phyloP scores from a whole-genome alignment of 2,113 vertebrate genomes.

The Cyanistes caeruleus region DNA sequence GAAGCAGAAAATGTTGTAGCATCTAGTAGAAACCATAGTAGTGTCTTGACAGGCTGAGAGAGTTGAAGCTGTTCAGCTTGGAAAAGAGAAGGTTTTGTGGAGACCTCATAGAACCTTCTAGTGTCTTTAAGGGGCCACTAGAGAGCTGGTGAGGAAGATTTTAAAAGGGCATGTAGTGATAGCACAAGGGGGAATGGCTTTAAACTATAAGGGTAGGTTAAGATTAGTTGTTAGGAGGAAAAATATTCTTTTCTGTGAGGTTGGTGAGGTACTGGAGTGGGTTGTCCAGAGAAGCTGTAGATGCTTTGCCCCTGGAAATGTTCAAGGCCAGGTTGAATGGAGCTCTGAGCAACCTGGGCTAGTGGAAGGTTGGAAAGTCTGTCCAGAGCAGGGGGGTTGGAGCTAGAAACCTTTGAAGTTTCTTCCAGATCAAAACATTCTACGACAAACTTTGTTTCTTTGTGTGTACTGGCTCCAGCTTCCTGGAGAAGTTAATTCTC shows the following conservation, averaged over 20 bases:
- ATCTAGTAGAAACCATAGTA: not conserved
- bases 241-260: not conserved
- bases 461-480: not conserved
- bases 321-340: not conserved
- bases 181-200: not conserved
- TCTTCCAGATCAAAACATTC: not conserved
- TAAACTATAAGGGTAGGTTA: not conserved
- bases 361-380: not conserved
- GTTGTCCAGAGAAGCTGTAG: not conserved
- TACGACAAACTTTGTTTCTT: not conserved
- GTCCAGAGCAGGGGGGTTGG: not conserved
- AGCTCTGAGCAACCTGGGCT: not conserved
- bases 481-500: not conserved
- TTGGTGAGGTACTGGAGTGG: fast-evolving
- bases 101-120: not conserved
- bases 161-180: not conserved
- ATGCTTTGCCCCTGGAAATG: not conserved
- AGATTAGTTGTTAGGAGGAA: not conserved
- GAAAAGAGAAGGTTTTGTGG: not conserved
- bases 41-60: not conserved
- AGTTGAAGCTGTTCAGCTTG: not conserved
- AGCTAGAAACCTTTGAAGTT: not conserved
- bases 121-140: not conserved
- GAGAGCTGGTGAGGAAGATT: not conserved
- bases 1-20: not conserved